Conservation (phyloP, 35 echinoderm and acorn worm species). For the Amphiura filiformis region DNA sequence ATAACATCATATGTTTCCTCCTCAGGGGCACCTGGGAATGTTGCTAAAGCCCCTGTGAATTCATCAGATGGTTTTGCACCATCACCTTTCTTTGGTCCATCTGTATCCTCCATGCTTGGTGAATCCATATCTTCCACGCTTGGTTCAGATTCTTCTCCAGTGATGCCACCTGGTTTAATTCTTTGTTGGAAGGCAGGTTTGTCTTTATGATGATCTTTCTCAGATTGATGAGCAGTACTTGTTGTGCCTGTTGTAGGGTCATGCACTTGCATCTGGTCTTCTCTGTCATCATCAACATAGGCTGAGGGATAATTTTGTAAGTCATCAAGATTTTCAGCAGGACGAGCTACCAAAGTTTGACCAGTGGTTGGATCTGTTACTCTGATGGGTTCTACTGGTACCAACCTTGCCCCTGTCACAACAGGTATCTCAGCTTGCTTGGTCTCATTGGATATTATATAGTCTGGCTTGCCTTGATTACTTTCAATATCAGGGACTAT, state of each 20-base stretch:
- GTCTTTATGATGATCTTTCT: too few relatives aligned
- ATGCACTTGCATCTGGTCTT: constrained; percentile 26
- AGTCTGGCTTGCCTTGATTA: neutral
- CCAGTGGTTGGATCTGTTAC: constrained; percentile 48
- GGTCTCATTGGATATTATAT: neutral
- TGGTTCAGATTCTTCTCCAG: too few relatives aligned
- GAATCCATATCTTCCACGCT: too few relatives aligned
- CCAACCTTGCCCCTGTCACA: constrained; percentile 34
- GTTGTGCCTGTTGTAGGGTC: neutral
- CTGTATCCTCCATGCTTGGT: too few relatives aligned
- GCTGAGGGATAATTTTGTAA: constrained; percentile 21
- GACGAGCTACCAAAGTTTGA: constrained; percentile 33
- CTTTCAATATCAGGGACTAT: neutral
- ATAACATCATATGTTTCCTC: neutral
- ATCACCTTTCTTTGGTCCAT: too few relatives aligned
- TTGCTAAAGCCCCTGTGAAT: too few relatives aligned
- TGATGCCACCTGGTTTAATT: too few relatives aligned
- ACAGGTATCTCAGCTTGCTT: constrained; percentile 13
- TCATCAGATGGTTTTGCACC: too few relatives aligned
- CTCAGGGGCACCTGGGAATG: neutral
- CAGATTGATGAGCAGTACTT: too few relatives aligned
- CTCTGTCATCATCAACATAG: constrained; percentile 23
- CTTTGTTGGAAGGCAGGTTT: too few relatives aligned
- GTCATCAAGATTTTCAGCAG: constrained; percentile 34
- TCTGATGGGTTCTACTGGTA: constrained; percentile 18